These are phyloP conservation scores for Volucella bombylans DNA, from an alignment of 2,888 invertebrate genomes.

Conservation along the genomic window DNA sequence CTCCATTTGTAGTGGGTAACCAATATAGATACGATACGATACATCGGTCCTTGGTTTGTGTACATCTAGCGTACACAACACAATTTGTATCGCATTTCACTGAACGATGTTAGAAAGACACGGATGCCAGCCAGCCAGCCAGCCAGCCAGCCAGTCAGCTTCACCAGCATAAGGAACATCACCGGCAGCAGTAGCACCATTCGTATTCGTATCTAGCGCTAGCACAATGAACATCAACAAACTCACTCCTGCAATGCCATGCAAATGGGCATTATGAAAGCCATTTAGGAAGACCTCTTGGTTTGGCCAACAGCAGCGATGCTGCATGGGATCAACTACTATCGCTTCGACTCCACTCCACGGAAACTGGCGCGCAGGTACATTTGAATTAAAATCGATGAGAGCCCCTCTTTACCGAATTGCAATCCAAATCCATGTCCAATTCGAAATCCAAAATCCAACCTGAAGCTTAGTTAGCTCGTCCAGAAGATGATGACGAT, in stretches of 20 bases:
- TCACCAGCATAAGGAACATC: background rate
- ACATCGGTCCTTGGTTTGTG: slow-evolving; percentile 48
- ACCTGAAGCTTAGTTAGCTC: slow-evolving; percentile 34
- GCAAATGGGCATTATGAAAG: slow-evolving; percentile 57
- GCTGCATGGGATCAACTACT: slow-evolving; percentile 4
- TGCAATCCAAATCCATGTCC: slow-evolving; percentile 36
- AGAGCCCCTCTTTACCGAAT: slow-evolving; percentile 13
- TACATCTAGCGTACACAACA: slow-evolving; percentile 64
- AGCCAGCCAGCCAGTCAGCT: too few species aligned
- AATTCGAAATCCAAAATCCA: slow-evolving; percentile 15
- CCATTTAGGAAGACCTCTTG: slow-evolving; percentile 54
- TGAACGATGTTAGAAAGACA: slow-evolving; percentile 27
- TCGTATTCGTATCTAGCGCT: slow-evolving; percentile 15
- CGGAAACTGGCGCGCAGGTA: slow-evolving; percentile 48
- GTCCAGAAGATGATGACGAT: background rate
- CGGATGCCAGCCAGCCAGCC: slow-evolving; percentile 53
- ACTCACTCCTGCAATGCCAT: slow-evolving; percentile 54
- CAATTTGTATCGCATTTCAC: slow-evolving; percentile 71
- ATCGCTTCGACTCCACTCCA: background rate
- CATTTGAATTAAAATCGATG: slow-evolving; percentile 71
- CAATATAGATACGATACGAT: slow-evolving; percentile 31
- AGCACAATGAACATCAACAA: slow-evolving; percentile 9
- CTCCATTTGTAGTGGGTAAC: background rate
- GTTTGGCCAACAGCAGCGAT: slow-evolving; percentile 1
- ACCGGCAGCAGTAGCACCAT: slow-evolving; percentile 3